These are phyloP conservation scores for Rhegmatorhina hoffmannsi DNA, from an alignment of 2,113 vertebrate species.

Conservation along the genomic window DNA sequence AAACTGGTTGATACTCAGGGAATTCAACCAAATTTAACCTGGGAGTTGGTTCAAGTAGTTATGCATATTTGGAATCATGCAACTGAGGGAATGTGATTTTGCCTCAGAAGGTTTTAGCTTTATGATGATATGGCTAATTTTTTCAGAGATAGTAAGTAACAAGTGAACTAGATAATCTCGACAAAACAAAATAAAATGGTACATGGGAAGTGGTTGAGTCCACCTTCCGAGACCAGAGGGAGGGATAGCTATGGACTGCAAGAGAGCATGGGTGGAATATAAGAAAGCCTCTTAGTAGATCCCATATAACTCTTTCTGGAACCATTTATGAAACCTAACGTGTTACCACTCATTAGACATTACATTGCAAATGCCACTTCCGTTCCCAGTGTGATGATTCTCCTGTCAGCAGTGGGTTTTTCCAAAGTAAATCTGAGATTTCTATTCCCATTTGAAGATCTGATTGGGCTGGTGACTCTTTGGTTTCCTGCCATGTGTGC, in stretches of 20 bases:
- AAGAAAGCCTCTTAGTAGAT: background rate
- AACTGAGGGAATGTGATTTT: background rate
- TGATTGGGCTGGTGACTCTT: background rate
- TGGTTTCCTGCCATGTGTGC: background rate
- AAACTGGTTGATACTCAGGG: background rate
- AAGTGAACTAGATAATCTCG: background rate
- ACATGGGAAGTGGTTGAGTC: background rate
- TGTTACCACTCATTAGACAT: background rate
- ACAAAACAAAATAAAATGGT: background rate
- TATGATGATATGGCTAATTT: background rate
- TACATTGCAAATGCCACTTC: background rate
- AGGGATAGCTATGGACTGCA: too few species aligned
- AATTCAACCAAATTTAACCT: background rate
- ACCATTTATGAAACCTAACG: background rate
- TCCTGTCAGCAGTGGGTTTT: background rate
- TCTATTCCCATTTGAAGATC: background rate
- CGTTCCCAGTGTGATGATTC: background rate
- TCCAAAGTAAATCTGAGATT: background rate
- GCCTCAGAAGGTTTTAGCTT: background rate
- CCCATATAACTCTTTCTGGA: background rate
- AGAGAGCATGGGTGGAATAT: background rate
- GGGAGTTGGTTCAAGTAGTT: background rate
- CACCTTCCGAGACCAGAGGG: background rate
- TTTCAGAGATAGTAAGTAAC: background rate
- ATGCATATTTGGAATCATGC: background rate